phyloP scores from a whole-genome alignment of 2,888 invertebrate genomes.

The Drosophila sordidula region DNA sequence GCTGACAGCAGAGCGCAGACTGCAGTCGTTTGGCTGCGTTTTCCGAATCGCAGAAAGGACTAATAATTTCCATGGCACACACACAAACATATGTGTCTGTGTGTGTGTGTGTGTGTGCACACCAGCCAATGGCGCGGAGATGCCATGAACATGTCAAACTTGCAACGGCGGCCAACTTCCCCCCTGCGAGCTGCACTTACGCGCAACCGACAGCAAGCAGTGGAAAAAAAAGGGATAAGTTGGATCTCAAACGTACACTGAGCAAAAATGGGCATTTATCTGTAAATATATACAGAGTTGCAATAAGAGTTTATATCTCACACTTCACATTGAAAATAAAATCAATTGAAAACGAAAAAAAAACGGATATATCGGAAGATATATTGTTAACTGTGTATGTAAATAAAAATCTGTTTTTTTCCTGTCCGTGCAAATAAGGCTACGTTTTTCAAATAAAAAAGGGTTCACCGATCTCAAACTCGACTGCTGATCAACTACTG shows the following conservation, averaged over 20 bases:
- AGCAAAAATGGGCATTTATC: neutral
- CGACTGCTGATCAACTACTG: too few species aligned
- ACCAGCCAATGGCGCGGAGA: slow-evolving; percentile 54
- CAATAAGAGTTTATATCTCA: too few species aligned
- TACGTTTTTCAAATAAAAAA: too few species aligned
- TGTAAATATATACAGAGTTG: too few species aligned
- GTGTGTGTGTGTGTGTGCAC: slow-evolving; percentile 8
- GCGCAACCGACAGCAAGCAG: slow-evolving; percentile 39
- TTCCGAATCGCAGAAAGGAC: slow-evolving; percentile 40
- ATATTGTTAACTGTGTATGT: too few species aligned
- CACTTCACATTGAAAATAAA: too few species aligned
- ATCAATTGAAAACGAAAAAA: too few species aligned
- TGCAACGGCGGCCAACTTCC: slow-evolving; percentile 46
- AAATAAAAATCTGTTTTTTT: too few species aligned
- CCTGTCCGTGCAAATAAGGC: too few species aligned
- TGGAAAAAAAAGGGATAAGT: slow-evolving; percentile 12
- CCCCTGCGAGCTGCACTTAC: slow-evolving; percentile 48
- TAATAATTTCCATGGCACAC: slow-evolving; percentile 54
- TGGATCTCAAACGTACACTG: slow-evolving; percentile 28
- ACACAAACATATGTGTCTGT: slow-evolving; percentile 16
- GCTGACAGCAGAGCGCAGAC: slow-evolving; percentile 46
- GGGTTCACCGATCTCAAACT: too few species aligned
- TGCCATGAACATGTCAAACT: slow-evolving; percentile 70
- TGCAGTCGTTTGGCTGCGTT: slow-evolving; percentile 55
- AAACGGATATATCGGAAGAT: too few species aligned